A percentile compares a stretch with the other conserved stretches of the same genome.
phyloP scores from a whole-genome alignment of 2,797 vertebrate species.

The Pangasius krempfi region DNA sequence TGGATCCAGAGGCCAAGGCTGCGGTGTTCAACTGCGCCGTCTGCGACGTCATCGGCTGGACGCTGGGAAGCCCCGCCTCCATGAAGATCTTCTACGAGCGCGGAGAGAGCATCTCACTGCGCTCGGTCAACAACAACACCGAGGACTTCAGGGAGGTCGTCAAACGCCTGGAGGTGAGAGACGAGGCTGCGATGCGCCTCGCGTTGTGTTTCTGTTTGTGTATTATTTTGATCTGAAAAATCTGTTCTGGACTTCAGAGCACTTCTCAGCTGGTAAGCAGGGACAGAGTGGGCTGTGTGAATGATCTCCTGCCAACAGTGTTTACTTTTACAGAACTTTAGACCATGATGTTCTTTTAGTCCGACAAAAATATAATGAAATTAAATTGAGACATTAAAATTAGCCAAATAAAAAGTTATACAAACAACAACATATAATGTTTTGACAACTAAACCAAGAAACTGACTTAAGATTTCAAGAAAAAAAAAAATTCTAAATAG shows the following conservation, averaged over 20 bases:
- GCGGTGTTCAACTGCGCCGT: slow-evolving; percentile 96
- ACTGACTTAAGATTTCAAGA: not conserved
- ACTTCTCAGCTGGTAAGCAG: not conserved
- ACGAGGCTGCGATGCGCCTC: not conserved
- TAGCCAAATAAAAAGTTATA: not conserved
- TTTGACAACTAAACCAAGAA: not conserved
- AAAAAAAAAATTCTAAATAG: not conserved
- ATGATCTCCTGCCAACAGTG: not conserved
- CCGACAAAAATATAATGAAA: not conserved
- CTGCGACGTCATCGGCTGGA: slow-evolving; percentile 95
- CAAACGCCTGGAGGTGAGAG: slow-evolving; percentile 91
- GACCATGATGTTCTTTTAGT: not conserved
- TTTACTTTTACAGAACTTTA: not conserved
- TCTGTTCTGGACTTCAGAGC: not conserved
- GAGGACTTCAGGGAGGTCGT: slow-evolving; percentile 98
- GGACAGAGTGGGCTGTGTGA: not conserved
- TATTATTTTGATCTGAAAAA: not conserved
- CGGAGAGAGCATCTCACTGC: slow-evolving; percentile 88
- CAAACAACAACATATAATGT: not conserved
- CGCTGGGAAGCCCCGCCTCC: slow-evolving; percentile 83
- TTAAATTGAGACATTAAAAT: not conserved
- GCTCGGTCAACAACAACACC: slow-evolving; percentile 85
- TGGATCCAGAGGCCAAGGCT: slow-evolving; percentile 90
- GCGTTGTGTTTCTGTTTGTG: not conserved
- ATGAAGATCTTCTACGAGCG: slow-evolving; percentile 95